Conservation (phyloP, 2,888 invertebrate species). For the Cheilosia scutellata region DNA sequence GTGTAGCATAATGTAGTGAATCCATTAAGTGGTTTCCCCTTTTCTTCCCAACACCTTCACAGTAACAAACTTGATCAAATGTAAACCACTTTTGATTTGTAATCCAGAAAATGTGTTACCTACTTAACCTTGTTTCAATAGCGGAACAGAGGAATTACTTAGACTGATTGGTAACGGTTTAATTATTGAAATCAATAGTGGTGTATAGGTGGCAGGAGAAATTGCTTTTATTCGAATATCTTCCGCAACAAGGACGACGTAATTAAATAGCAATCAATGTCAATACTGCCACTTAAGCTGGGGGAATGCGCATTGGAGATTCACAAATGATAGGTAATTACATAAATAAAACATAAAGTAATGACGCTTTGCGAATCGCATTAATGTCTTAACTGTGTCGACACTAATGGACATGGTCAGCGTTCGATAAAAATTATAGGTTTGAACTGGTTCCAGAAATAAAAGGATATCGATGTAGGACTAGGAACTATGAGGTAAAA, state of each 20-base stretch:
- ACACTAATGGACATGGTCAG: background rate
- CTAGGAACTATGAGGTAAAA: too few species aligned
- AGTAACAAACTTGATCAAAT: too few species aligned
- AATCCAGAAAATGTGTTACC: too few species aligned
- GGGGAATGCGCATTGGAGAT: background rate
- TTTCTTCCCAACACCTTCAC: background rate
- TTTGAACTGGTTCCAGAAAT: too few species aligned
- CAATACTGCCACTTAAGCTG: background rate
- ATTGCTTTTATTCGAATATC: background rate
- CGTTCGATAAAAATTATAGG: background rate
- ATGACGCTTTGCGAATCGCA: background rate
- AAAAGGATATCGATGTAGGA: too few species aligned
- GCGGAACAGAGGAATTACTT: background rate
- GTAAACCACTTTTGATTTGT: too few species aligned
- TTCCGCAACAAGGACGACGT: background rate
- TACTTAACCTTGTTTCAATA: background rate
- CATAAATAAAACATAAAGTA: too few species aligned
- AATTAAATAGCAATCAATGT: conserved; percentile 30
- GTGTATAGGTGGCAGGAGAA: background rate
- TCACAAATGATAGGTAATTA: background rate
- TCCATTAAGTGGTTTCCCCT: conserved; percentile 10
- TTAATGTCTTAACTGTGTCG: background rate
- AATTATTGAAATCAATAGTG: background rate
- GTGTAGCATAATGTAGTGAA: conserved; percentile 14
- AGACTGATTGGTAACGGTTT: background rate